Percentiles rank a stretch among this genome's conserved stretches.
Evolutionary conservation across 2,797 vertebrate genomes (phyloP).

Genomic region (Chelonia mydas): DNA sequence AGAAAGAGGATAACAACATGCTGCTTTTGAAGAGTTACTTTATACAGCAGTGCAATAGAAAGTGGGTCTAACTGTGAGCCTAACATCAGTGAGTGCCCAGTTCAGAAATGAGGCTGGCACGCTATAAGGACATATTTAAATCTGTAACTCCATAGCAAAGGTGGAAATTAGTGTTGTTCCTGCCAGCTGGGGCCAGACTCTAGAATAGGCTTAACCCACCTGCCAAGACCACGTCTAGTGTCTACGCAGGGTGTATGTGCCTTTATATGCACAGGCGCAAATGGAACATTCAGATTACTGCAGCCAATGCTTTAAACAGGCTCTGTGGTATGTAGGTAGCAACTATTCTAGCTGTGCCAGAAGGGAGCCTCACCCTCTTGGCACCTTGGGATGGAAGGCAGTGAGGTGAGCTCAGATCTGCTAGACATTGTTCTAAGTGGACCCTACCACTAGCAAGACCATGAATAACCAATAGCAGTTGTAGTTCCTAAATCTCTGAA

Average conservation of each 20-base stretch:
- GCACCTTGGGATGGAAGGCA: background rate
- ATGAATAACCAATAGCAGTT: rapidly evolving
- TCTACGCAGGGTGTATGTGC: no score
- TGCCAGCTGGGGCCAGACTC: background rate
- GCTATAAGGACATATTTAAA: background rate
- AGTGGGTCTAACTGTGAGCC: background rate
- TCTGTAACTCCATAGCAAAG: background rate
- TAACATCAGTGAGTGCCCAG: background rate
- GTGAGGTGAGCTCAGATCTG: no score
- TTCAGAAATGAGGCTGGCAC: background rate
- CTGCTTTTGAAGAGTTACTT: background rate
- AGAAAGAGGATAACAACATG: background rate
- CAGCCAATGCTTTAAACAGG: background rate
- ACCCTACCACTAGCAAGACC: background rate
- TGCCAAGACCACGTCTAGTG: background rate
- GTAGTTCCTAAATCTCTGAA: rapidly evolving
- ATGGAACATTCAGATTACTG: background rate
- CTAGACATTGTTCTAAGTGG: background rate
- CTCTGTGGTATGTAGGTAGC: background rate
- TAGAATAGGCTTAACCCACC: no score
- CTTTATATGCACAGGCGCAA: background rate
- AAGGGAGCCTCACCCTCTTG: rapidly evolving
- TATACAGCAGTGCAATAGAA: background rate
- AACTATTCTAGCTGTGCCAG: rapidly evolving
- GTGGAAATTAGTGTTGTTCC: background rate